Percentiles rank a stretch among this genome's conserved stretches.
Evolutionary conservation across 2,797 vertebrate genomes (phyloP).

Genomic region (Gila robusta): DNA sequence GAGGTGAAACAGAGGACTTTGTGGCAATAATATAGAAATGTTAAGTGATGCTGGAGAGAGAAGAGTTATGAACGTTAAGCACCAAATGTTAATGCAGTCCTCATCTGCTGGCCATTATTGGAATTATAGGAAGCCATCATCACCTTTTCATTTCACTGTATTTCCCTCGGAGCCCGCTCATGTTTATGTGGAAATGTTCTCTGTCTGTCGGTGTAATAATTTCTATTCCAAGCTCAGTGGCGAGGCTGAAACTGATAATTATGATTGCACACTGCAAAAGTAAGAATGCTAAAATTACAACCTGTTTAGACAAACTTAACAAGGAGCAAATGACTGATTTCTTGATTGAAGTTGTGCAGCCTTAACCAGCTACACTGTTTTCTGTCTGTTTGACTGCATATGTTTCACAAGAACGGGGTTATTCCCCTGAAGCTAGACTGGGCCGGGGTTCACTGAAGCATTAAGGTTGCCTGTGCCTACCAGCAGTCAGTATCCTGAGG

Average conservation of each 20-base stretch:
- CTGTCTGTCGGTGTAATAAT: slow-evolving; percentile 42
- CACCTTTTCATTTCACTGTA: slow-evolving; percentile 32
- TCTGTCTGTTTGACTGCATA: slow-evolving; percentile 31
- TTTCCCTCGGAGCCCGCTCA: slow-evolving; percentile 37
- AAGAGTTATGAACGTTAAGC: slow-evolving; percentile 56
- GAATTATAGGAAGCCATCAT: slow-evolving; percentile 44
- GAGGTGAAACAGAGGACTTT: slow-evolving; percentile 56
- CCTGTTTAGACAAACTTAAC: slow-evolving; percentile 54
- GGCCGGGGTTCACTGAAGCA: slow-evolving; percentile 39
- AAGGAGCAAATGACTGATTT: slow-evolving; percentile 35
- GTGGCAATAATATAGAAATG: slow-evolving; percentile 61
- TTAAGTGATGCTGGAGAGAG: slow-evolving; percentile 55
- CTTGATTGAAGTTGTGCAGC: background rate
- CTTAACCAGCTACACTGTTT: slow-evolving; percentile 20
- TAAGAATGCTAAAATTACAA: slow-evolving; percentile 44
- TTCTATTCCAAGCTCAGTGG: slow-evolving; percentile 49
- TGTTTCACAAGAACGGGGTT: slow-evolving; percentile 31
- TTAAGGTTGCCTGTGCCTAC: slow-evolving; percentile 36
- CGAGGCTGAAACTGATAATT: slow-evolving; percentile 45
- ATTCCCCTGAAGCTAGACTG: slow-evolving; percentile 26
- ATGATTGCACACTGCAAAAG: slow-evolving; percentile 35
- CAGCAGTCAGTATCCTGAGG: slow-evolving; percentile 35
- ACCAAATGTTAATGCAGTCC: slow-evolving; percentile 54
- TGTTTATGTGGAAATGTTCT: slow-evolving; percentile 45
- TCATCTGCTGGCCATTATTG: slow-evolving; percentile 42